Base-by-base conservation (phyloP, 2,888 invertebrate genomes). In the Oscheius sp. region DNA sequence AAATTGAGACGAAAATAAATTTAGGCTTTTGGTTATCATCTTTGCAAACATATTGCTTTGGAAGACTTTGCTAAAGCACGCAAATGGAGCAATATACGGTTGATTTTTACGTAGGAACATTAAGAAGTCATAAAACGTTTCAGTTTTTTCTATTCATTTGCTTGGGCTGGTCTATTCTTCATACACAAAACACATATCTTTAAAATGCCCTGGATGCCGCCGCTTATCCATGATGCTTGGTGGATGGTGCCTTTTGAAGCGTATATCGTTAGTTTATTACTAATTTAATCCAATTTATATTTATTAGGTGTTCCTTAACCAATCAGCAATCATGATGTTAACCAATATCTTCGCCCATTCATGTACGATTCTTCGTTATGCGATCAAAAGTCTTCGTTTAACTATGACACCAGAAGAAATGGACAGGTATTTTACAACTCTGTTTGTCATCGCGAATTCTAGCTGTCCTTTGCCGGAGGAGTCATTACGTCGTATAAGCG, bases 331-430 rank as follows among this genome's bases (percentile, higher is more conserved):
- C 25, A 42, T 61, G 45, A 42, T 61, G 31, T 10, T 61, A 15
- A 61, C 61, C 2, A 61, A 45, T 27, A 61, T 61, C n/a, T 61
- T 61, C 27, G 61, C 61, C 45, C 61, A 61, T 27, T 42, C 61
- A 4, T 61, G 61, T n/a, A 61, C 61, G 15, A 61, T 61, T 45
- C 31, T 61, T 10, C 42, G 61, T 17, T 61, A 61, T 29, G 45
- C 45, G 5, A 61, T 61, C n/a, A 61, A 61, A 42, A 61, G 61
- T 27, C 45, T 61, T 15, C 25, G 61, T 12, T 17, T 45, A 29
- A 45, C 42, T 1, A 61, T 61, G 61, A 42, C 29, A 3, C 61
- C 61, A 1, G 45, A 61, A 27, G 61, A 61, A 10, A 61, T 61
- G 61, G 45, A 61, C 29, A 17, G 34, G 55, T 33, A 33, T n/a